These are phyloP conservation scores for Drosophila orena DNA, from an alignment of 1,140 invertebrate genomes.

Conservation along the genomic window DNA sequence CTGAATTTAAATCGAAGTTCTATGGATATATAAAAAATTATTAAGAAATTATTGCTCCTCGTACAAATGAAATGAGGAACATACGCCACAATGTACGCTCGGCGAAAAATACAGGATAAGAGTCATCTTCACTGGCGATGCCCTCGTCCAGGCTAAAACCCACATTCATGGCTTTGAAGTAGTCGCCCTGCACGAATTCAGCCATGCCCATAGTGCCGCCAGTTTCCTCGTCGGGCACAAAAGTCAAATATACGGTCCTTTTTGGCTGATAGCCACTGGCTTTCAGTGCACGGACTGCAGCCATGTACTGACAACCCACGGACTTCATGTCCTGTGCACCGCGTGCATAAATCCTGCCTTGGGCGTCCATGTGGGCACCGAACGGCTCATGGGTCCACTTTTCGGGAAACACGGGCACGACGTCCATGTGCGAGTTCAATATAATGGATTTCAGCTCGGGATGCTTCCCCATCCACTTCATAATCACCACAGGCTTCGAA, in stretches of 20 bases:
- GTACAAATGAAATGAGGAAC: not conserved
- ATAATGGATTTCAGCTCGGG: constrained; percentile 89
- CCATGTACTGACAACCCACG: constrained; percentile 86
- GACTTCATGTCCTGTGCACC: constrained; percentile 89
- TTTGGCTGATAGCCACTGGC: constrained; percentile 86
- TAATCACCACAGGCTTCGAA: constrained; percentile 89
- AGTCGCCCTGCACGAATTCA: constrained; percentile 90
- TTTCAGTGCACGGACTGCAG: constrained; percentile 89
- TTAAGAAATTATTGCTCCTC: not conserved
- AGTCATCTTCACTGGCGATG: constrained; percentile 79
- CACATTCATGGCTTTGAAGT: constrained; percentile 93
- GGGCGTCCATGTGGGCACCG: constrained; percentile 89
- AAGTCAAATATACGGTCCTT: constrained; percentile 90
- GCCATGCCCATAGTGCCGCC: constrained; percentile 94
- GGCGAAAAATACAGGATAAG: constrained; percentile 24
- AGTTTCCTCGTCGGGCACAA: constrained; percentile 97
- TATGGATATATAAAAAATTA: constrained; percentile 2
- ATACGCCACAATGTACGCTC: constrained; percentile 86
- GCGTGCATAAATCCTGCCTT: constrained; percentile 92
- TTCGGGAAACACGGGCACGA: constrained; percentile 91
- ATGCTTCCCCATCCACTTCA: constrained; percentile 90
- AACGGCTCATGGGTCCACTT: constrained; percentile 90
- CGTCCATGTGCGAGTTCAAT: constrained; percentile 95
- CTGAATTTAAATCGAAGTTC: constrained; percentile 71
- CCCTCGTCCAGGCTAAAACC: constrained; percentile 96